Percentiles rank a stretch among this genome's conserved stretches.
phyloP scores from a whole-genome alignment of 1,140 invertebrate genomes.

The Hermetia illucens region DNA sequence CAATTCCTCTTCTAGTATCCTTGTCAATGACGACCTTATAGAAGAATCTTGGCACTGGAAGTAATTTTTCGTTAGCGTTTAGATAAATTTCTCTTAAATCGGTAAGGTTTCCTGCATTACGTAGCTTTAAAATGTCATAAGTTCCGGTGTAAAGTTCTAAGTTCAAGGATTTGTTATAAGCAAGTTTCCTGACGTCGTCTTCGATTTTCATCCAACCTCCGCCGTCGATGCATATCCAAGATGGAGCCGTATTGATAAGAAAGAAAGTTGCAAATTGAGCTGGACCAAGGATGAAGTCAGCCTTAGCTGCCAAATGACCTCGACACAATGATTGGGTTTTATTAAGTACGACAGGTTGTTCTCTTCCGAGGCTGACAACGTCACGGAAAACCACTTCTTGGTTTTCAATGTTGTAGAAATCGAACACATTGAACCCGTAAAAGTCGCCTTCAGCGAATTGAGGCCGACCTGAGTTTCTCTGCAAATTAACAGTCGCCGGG shows the following conservation, averaged over 20 bases:
- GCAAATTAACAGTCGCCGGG: constrained; percentile 11
- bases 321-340: no score
- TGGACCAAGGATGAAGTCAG: no score
- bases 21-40: constrained; percentile 47
- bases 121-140: constrained; percentile 31
- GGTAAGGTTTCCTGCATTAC: constrained; percentile 25
- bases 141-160: constrained; percentile 38
- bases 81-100: constrained; percentile 33
- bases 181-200: no score
- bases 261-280: no score
- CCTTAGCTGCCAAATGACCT: no score
- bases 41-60: constrained; percentile 41
- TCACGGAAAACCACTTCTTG: neutral
- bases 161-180: no score
- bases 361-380: constrained; percentile 4
- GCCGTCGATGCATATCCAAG: no score
- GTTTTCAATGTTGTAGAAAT: neutral
- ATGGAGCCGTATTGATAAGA: no score
- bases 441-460: constrained; percentile 13
- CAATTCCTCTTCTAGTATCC: constrained; percentile 29
- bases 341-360: neutral
- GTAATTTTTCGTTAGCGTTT: constrained; percentile 22
- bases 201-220: no score
- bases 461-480: constrained; percentile 11
- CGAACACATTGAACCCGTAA: no score